phyloP scores from a whole-genome alignment of 2,797 vertebrate genomes.

The Hafferia zeledoni region DNA sequence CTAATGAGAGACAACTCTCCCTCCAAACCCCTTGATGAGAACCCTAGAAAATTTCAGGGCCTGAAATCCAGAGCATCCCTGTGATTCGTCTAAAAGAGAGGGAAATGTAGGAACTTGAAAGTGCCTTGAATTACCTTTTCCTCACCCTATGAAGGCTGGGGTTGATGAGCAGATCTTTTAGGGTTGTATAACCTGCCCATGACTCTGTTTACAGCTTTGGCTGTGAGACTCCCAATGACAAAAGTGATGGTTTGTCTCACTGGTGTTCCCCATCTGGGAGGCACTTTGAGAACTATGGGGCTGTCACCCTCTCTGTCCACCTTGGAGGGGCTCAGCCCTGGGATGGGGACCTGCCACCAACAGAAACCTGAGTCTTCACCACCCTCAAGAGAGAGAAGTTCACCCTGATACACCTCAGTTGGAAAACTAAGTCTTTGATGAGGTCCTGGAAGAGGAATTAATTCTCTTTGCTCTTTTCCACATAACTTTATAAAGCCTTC shows the following conservation, averaged over 20 bases:
- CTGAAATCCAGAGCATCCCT: not conserved
- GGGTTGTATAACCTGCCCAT: not conserved
- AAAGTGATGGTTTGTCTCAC: not conserved
- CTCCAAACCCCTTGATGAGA: not conserved
- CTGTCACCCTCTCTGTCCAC: not conserved
- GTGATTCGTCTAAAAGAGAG: not conserved
- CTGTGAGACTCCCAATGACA: not conserved
- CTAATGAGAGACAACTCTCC: not conserved
- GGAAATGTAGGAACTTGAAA: not conserved
- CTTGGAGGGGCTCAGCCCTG: not conserved
- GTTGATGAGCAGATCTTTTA: not conserved
- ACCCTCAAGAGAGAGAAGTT: not conserved
- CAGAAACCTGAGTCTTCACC: not conserved
- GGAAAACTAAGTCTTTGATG: not conserved
- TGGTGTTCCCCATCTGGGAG: not conserved
- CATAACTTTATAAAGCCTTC: not conserved
- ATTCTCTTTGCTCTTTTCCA: not conserved
- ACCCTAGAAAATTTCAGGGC: not conserved
- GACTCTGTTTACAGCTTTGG: not conserved
- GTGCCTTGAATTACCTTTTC: not conserved
- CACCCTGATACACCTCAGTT: not conserved
- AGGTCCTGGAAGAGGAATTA: not conserved
- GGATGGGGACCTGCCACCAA: not conserved
- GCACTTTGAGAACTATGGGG: fast-evolving
- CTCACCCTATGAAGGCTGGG: fast-evolving